phyloP scores from a whole-genome alignment of 2,797 vertebrate genomes.

The Vipera ursinii region DNA sequence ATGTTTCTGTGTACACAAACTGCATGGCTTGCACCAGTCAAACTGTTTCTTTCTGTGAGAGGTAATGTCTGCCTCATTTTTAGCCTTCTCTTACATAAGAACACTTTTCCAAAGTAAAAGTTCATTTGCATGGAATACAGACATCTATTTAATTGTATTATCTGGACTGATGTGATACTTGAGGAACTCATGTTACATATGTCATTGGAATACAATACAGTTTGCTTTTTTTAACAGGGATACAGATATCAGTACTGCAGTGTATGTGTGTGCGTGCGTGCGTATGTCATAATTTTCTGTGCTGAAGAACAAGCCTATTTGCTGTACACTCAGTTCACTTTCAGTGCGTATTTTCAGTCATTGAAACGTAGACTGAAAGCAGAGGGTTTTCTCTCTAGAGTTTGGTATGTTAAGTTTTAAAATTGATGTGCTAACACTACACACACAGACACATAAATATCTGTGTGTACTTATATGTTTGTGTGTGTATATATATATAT shows the following conservation, averaged over 20 bases:
- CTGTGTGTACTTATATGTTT: slow-evolving; percentile 56
- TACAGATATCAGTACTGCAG: neutral
- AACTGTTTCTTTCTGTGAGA: slow-evolving; percentile 60
- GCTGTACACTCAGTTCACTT: slow-evolving; percentile 8
- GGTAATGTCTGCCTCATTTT: slow-evolving; percentile 60
- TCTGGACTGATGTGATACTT: slow-evolving; percentile 30
- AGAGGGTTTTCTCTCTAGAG: slow-evolving; percentile 9
- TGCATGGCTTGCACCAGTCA: slow-evolving; percentile 70
- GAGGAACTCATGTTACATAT: slow-evolving; percentile 31
- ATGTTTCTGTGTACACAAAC: slow-evolving; percentile 65
- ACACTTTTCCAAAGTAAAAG: slow-evolving; percentile 62
- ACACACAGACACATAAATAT: slow-evolving; percentile 40
- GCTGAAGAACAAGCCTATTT: slow-evolving; percentile 52
- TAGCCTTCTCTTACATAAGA: slow-evolving; percentile 65
- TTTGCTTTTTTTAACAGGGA: slow-evolving; percentile 39
- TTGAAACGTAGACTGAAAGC: neutral
- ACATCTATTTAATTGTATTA: slow-evolving; percentile 42
- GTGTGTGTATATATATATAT: slow-evolving; percentile 23
- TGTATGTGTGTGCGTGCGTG: slow-evolving; percentile 12
- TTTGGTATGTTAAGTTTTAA: slow-evolving; percentile 40
- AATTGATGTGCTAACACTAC: slow-evolving; percentile 14
- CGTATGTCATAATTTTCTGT: slow-evolving; percentile 36
- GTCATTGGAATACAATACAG: slow-evolving; percentile 3
- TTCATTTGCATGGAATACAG: slow-evolving; percentile 57
- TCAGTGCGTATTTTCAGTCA: slow-evolving; percentile 30